Percentiles rank a stretch among this genome's conserved stretches.
These are phyloP conservation scores for Dryococelus australis DNA, from an alignment of 2,888 invertebrate genomes.

Conservation along the genomic window DNA sequence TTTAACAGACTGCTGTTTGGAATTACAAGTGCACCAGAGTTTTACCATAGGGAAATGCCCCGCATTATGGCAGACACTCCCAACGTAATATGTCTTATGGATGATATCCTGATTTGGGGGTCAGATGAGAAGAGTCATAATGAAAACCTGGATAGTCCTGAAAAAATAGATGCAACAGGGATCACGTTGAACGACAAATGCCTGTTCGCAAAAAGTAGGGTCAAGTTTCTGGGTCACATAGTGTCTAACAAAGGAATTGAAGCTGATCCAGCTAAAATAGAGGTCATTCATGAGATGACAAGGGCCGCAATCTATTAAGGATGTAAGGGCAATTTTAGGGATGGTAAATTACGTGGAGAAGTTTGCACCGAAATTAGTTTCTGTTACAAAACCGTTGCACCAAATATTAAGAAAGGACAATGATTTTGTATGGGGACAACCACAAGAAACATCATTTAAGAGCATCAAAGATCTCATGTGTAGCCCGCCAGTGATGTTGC, in stretches of 20 bases:
- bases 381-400: not conserved
- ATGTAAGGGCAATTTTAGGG: not conserved
- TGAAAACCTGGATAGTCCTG: too few relatives aligned
- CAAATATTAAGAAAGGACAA: not conserved
- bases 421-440: not conserved
- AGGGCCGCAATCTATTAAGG: not conserved
- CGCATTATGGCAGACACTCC: too few relatives aligned
- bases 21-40: too few relatives aligned
- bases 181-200: not conserved
- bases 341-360: too few relatives aligned
- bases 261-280: not conserved
- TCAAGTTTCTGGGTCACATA: not conserved
- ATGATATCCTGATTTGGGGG: too few relatives aligned
- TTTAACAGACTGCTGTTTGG: too few relatives aligned
- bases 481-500: not conserved
- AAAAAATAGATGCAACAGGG: not conserved
- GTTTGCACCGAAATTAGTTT: not conserved
- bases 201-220: not conserved
- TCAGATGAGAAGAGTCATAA: too few relatives aligned
- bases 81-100: too few relatives aligned
- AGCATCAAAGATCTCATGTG: not conserved
- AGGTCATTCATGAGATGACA: not conserved
- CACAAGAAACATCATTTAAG: not conserved
- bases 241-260: too few relatives aligned
- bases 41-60: too few relatives aligned